phyloP scores from a whole-genome alignment of 2,888 invertebrate genomes.

The Eremobia ochroleuca region DNA sequence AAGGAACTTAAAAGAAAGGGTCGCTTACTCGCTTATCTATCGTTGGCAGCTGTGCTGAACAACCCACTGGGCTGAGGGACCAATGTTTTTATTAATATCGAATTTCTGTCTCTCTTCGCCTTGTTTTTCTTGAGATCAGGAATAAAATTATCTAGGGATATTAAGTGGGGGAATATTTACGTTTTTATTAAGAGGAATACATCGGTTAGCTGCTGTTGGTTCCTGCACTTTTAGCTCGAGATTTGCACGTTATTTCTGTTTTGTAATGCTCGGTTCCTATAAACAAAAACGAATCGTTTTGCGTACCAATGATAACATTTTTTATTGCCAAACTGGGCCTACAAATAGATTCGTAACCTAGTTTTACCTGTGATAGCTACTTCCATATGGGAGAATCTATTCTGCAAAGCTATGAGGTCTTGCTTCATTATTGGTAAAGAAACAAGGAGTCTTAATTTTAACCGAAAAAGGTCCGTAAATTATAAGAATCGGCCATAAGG shows the following conservation, averaged over 20 bases:
- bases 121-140: slow-evolving; percentile 44
- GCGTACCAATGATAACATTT: no score
- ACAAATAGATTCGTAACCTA: no score
- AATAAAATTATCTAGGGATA: slow-evolving; percentile 38
- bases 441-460: no score
- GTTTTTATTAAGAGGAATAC: slow-evolving; percentile 20
- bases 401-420: no score
- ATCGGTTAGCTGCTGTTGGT: neutral
- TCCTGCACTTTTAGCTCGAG: neutral
- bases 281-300: no score
- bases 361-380: no score
- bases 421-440: no score
- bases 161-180: slow-evolving; percentile 28
- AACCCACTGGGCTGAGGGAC: slow-evolving; percentile 72
- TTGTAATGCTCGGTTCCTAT: no score
- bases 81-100: slow-evolving; percentile 64
- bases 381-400: no score
- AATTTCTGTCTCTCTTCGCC: slow-evolving; percentile 45
- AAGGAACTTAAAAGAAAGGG: slow-evolving; percentile 84
- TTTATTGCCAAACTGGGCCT: no score
- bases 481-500: no score
- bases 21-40: slow-evolving; percentile 87
- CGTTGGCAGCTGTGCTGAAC: slow-evolving; percentile 82
- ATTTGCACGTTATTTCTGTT: neutral
- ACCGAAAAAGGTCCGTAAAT: no score